Conservation (phyloP, 2,113 vertebrate species). For the Ictidomys tridecemlineatus region DNA sequence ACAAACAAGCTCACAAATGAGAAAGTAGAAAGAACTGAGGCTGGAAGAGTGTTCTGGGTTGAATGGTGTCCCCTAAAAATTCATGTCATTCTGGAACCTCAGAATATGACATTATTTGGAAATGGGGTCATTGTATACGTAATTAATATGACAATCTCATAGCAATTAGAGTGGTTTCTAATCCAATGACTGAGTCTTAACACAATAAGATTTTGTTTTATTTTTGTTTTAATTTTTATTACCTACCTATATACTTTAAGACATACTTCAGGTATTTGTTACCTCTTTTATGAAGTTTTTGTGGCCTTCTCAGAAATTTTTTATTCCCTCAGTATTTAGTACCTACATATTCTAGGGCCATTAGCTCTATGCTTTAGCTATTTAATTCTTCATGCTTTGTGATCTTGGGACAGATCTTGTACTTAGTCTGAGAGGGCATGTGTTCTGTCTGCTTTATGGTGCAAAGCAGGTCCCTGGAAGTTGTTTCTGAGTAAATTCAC, state of each 20-base stretch:
- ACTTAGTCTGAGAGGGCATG: no score
- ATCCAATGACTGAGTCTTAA: no score
- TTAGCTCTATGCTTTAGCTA: not conserved
- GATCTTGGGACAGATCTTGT: not conserved
- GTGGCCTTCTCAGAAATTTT: not conserved
- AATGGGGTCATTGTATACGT: no score
- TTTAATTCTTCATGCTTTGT: not conserved
- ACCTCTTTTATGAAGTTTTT: not conserved
- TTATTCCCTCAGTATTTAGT: not conserved
- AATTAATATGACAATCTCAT: no score
- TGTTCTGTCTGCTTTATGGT: not conserved
- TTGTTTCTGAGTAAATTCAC: not conserved
- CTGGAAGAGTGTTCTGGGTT: no score
- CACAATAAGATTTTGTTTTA: no score
- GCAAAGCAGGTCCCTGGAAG: not conserved
- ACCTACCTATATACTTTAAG: not conserved
- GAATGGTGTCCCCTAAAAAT: no score
- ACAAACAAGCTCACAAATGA: no score
- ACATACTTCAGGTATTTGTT: not conserved
- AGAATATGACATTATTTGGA: no score
- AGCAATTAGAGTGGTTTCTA: no score
- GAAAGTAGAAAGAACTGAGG: no score
- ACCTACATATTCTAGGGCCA: not conserved
- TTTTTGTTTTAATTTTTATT: not conserved
- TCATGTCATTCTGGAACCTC: no score